Evolutionary conservation across 1,140 invertebrate genomes (phyloP).

Genomic region (Zaprionus lachaisei): DNA sequence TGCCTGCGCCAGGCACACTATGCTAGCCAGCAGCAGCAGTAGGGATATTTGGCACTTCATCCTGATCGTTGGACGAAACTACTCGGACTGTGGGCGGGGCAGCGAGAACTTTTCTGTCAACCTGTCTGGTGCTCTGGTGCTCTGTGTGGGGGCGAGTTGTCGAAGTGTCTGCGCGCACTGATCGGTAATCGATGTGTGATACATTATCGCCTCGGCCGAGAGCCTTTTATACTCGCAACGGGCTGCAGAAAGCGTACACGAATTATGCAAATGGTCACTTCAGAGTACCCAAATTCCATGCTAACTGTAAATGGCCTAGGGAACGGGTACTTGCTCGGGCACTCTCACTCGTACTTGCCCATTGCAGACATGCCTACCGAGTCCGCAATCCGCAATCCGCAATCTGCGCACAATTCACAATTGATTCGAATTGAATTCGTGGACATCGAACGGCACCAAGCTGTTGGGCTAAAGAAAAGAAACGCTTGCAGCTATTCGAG

Average conservation of each 20-base stretch:
- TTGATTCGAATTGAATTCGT: constrained; percentile 64
- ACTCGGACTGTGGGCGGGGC: constrained; percentile 43
- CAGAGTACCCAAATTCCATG: constrained; percentile 36
- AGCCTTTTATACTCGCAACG: constrained; percentile 68
- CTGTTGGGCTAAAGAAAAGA: constrained; percentile 21
- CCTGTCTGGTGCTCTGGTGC: background rate
- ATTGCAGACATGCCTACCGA: constrained; percentile 17
- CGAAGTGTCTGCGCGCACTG: constrained; percentile 54
- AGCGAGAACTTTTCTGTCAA: constrained; percentile 61
- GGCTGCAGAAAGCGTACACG: constrained; percentile 16
- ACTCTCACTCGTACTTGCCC: constrained; percentile 3
- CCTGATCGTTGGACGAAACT: constrained; percentile 47
- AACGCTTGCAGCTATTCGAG: constrained; percentile 71
- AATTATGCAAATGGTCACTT: constrained; percentile 41
- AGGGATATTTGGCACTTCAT: constrained; percentile 40
- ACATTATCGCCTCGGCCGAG: constrained; percentile 51
- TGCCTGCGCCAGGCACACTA: constrained; percentile 16
- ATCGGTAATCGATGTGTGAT: constrained; percentile 81
- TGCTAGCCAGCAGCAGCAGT: constrained; percentile 41
- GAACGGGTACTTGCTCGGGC: constrained; percentile 5
- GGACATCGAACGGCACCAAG: constrained; percentile 4
- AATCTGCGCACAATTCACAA: constrained; percentile 37
- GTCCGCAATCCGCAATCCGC: constrained; percentile 8
- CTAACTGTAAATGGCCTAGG: constrained; percentile 51
- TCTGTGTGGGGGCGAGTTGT: constrained; percentile 6